These are phyloP conservation scores for Odontocolon sp. DNA, from an alignment of 2,888 invertebrate species.

Conservation along the genomic window DNA sequence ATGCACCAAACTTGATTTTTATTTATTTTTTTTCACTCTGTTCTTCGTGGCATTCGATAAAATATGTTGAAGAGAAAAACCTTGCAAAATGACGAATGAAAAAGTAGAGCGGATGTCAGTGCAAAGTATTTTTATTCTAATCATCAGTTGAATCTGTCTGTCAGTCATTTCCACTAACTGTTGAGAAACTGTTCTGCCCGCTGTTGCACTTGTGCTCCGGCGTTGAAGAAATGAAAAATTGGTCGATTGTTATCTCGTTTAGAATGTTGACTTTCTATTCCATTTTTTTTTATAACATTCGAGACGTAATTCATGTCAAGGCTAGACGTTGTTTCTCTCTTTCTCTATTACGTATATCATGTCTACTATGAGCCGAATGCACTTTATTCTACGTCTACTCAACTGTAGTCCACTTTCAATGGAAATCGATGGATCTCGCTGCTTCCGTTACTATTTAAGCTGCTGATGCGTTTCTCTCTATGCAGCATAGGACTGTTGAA, in stretches of 20 bases:
- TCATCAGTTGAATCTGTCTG: constrained; percentile 32
- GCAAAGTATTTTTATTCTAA: not conserved
- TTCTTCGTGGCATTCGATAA: not conserved
- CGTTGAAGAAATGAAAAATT: constrained; percentile 50
- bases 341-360: not conserved
- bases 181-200: too few species aligned
- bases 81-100: constrained; percentile 26
- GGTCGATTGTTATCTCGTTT: constrained; percentile 57
- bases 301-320: constrained; percentile 18
- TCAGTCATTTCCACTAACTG: too few species aligned
- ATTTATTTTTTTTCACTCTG: not conserved
- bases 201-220: constrained; percentile 12
- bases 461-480: constrained; percentile 34
- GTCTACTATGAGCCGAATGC: constrained; percentile 33
- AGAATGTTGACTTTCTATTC: constrained; percentile 11
- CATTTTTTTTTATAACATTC: not conserved
- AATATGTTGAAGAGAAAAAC: constrained; percentile 25
- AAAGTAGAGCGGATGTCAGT: not conserved
- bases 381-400: constrained; percentile 53
- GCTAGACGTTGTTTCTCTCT: constrained; percentile 1
- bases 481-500: not conserved
- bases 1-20: constrained; percentile 4
- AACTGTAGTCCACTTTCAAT: constrained; percentile 56
- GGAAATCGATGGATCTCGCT: constrained; percentile 52
- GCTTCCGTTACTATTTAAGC: constrained; percentile 26